Percentiles rank a stretch among this genome's conserved stretches.
Conservation (phyloP, 2,888 invertebrate genomes). For the Macaria notata region DNA sequence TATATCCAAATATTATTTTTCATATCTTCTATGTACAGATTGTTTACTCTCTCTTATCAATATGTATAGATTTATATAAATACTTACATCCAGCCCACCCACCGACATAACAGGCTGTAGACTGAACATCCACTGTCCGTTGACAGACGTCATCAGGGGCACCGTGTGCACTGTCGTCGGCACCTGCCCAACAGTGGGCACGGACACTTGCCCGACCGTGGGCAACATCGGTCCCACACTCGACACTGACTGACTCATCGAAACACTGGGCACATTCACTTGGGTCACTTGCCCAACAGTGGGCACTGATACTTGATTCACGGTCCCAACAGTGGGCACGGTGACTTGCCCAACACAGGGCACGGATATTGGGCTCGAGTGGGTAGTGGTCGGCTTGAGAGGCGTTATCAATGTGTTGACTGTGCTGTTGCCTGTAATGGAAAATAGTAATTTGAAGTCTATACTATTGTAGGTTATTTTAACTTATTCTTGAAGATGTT, state of each 20-base stretch:
- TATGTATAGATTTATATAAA: no score
- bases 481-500: no score
- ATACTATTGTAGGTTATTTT: no score
- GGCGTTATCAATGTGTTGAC: slow-evolving; percentile 56
- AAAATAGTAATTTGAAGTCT: neutral
- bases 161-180: slow-evolving; percentile 65
- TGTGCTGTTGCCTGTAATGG: slow-evolving; percentile 44
- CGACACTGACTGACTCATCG: neutral
- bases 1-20: no score
- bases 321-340: slow-evolving; percentile 6
- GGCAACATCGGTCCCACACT: slow-evolving; percentile 10
- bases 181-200: slow-evolving; percentile 37
- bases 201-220: slow-evolving; percentile 40
- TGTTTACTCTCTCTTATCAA: no score
- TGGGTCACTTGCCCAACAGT: slow-evolving; percentile 65
- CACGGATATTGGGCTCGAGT: slow-evolving; percentile 19
- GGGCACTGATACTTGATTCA: slow-evolving; percentile 39
- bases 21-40: no score
- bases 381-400: slow-evolving; percentile 33
- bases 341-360: neutral
- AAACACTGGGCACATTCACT: slow-evolving; percentile 56
- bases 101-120: slow-evolving; percentile 75
- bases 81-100: slow-evolving; percentile 64
- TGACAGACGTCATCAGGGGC: slow-evolving; percentile 70
- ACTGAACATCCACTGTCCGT: slow-evolving; percentile 76